Conservation (phyloP, 1,140 invertebrate genomes). For the Cydia pomonella region DNA sequence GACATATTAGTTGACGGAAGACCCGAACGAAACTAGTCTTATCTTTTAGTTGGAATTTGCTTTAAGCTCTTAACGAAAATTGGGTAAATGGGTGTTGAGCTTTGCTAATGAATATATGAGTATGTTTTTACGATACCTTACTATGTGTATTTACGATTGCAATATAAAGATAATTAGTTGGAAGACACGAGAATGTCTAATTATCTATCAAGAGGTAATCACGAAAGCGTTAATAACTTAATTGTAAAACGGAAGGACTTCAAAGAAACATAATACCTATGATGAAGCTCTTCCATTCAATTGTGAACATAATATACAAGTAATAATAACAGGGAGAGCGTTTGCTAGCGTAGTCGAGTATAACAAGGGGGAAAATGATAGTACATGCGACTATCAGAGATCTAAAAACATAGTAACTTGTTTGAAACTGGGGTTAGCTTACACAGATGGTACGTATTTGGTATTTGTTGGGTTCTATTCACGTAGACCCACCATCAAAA, state of each 20-base stretch:
- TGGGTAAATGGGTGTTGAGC: not conserved
- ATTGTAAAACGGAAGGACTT: not conserved
- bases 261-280: not conserved
- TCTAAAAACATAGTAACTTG: too few species aligned
- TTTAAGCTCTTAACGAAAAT: not conserved
- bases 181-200: not conserved
- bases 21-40: not conserved
- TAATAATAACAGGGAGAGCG: not conserved
- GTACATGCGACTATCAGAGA: too few species aligned
- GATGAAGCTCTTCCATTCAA: not conserved
- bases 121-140: not conserved
- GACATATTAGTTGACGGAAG: not conserved
- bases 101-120: not conserved
- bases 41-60: not conserved
- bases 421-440: too few species aligned
- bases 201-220: not conserved
- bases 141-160: not conserved
- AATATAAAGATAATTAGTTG: not conserved
- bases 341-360: not conserved
- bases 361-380: too few species aligned
- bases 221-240: not conserved
- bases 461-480: too few species aligned
- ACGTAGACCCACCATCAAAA: too few species aligned
- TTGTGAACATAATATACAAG: not conserved
- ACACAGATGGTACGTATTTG: too few species aligned